phyloP scores from a whole-genome alignment of 2,888 invertebrate genomes.

The Polia nebulosa region DNA sequence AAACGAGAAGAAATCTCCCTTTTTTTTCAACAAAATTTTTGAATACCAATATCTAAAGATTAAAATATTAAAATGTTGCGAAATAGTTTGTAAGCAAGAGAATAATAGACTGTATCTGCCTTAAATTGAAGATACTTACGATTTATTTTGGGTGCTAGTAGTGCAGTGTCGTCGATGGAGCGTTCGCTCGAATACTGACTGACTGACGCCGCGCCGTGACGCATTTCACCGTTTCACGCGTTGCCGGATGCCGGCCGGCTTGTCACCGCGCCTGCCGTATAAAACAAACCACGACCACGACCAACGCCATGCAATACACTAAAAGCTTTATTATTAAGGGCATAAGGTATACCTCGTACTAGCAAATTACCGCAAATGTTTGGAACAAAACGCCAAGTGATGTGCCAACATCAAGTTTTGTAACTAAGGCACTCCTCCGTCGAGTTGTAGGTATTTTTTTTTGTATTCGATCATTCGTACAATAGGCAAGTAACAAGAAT shows the following conservation, averaged over 20 bases:
- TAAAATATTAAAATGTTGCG: neutral
- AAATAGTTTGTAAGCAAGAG: neutral
- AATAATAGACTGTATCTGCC: neutral
- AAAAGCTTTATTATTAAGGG: fast-evolving
- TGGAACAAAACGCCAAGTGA: constrained; percentile 10
- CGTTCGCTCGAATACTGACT: constrained; percentile 31
- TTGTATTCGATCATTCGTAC: constrained; percentile 10
- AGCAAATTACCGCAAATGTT: constrained; percentile 14
- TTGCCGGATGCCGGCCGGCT: constrained; percentile 33
- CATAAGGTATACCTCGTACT: constrained; percentile 8
- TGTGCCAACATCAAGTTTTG: constrained; percentile 23
- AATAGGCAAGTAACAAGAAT: constrained; percentile 1
- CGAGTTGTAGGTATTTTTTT: neutral
- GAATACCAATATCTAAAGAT: neutral
- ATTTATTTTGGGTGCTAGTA: constrained; percentile 15
- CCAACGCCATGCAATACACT: constrained; percentile 17
- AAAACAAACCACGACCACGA: constrained; percentile 21
- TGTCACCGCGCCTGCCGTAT: neutral
- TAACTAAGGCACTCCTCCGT: too few relatives aligned
- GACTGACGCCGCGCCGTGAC: too few relatives aligned
- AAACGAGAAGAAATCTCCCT: neutral
- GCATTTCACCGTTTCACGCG: neutral
- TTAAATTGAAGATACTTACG: constrained; percentile 25
- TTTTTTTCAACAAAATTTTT: neutral
- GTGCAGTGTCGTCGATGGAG: constrained; percentile 7